Conservation (phyloP, 2,888 invertebrate species). For the Eudemis profundana region DNA sequence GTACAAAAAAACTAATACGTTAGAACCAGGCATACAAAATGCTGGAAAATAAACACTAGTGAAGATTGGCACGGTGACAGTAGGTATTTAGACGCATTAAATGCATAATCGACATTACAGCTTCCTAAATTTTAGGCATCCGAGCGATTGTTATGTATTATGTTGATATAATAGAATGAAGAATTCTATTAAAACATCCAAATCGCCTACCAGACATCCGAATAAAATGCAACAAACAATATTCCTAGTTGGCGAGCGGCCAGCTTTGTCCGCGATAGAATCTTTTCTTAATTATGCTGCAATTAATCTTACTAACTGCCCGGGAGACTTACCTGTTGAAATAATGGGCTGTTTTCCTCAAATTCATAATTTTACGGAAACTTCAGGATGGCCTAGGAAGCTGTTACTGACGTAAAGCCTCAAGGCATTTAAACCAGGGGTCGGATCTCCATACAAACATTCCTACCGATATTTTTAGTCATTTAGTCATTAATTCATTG, state of each 20-base stretch:
- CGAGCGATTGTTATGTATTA: not conserved
- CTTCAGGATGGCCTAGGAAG: not conserved
- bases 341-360: conserved; percentile 1
- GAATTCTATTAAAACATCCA: conserved; percentile 28
- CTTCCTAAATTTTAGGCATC: not conserved
- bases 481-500: too few species aligned
- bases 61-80: not conserved
- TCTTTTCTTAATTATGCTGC: conserved; percentile 44
- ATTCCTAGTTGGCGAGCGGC: conserved; percentile 27
- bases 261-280: conserved; percentile 28
- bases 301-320: conserved; percentile 37
- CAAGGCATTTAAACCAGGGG: not conserved
- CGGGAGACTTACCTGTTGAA: conserved; percentile 7
- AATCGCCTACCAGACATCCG: conserved; percentile 11
- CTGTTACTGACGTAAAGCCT: not conserved
- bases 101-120: too few species aligned
- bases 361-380: not conserved
- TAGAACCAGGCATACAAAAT: not conserved
- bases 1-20: not conserved
- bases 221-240: conserved; percentile 37
- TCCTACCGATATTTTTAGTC: too few species aligned
- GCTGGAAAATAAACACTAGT: not conserved
- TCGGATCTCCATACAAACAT: too few species aligned
- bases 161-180: conserved; percentile 15
- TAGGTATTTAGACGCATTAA: too few species aligned